These are phyloP conservation scores for Eupeodes luniger DNA, from an alignment of 2,888 invertebrate genomes.

Conservation along the genomic window DNA sequence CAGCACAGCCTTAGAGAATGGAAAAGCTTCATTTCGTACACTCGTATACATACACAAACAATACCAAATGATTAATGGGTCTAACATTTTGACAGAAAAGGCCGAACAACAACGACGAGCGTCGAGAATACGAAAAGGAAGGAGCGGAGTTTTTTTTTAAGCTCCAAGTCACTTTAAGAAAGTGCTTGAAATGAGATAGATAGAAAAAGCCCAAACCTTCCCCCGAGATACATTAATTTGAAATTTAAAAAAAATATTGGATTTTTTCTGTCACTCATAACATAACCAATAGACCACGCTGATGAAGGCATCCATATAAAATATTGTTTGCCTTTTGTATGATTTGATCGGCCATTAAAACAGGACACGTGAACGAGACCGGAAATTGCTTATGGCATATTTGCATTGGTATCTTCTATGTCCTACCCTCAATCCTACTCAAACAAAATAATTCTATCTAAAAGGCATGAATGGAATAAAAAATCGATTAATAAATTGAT, in stretches of 20 bases:
- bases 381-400: slow-evolving; percentile 59
- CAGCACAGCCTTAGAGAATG: slow-evolving; percentile 17
- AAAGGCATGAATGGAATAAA: not conserved
- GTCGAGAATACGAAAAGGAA: not conserved
- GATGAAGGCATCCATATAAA: not conserved
- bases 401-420: slow-evolving; percentile 37
- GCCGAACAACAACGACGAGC: not conserved
- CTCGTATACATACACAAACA: slow-evolving; percentile 2
- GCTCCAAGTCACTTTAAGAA: not conserved
- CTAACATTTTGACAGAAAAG: slow-evolving; percentile 59
- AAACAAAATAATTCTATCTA: slow-evolving; percentile 23
- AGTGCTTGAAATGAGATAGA: slow-evolving; percentile 35
- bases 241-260: slow-evolving; percentile 60
- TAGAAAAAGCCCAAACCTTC: not conserved
- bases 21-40: not conserved
- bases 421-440: not conserved
- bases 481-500: slow-evolving; percentile 62
- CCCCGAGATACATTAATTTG: slow-evolving; percentile 23
- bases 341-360: slow-evolving; percentile 19
- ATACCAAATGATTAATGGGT: slow-evolving; percentile 69
- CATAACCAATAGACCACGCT: not conserved
- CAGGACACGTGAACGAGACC: slow-evolving; percentile 26
- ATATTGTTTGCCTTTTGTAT: slow-evolving; percentile 10
- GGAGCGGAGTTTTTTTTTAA: not conserved
- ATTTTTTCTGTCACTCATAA: slow-evolving; percentile 17